These are phyloP conservation scores for Acleris holmiana DNA, from an alignment of 2,888 invertebrate species.

Conservation along the genomic window DNA sequence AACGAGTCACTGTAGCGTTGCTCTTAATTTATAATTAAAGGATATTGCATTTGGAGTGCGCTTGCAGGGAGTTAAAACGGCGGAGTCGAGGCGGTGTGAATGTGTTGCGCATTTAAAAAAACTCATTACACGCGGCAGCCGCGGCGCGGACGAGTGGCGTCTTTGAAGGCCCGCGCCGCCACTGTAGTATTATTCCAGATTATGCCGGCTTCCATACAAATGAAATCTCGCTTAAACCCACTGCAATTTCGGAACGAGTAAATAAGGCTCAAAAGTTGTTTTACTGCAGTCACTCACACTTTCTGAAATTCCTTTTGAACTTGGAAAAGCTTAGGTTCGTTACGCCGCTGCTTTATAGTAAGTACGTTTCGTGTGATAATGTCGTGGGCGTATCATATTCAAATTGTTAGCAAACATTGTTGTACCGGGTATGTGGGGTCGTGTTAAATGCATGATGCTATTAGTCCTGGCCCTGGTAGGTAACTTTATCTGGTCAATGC, in stretches of 20 bases:
- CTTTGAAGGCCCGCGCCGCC: slow-evolving; percentile 80
- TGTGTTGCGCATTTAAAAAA: slow-evolving; percentile 81
- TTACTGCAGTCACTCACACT: slow-evolving; percentile 72
- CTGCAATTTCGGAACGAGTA: slow-evolving; percentile 82
- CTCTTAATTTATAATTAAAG: slow-evolving; percentile 31
- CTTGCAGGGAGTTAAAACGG: slow-evolving; percentile 66
- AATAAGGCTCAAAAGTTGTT: slow-evolving; percentile 80
- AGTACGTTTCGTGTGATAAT: slow-evolving; percentile 8
- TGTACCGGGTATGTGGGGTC: neutral
- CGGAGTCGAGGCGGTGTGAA: slow-evolving; percentile 68
- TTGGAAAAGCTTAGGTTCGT: slow-evolving; percentile 46
- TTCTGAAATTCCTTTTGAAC: slow-evolving; percentile 68
- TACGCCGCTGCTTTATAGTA: slow-evolving; percentile 37
- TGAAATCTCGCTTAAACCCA: slow-evolving; percentile 83
- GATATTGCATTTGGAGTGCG: slow-evolving; percentile 46
- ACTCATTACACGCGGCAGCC: slow-evolving; percentile 81
- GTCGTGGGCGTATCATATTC: neutral
- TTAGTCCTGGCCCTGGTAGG: slow-evolving; percentile 31
- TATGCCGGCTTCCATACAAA: slow-evolving; percentile 82
- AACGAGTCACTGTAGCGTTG: slow-evolving; percentile 1
- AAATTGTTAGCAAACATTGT: neutral
- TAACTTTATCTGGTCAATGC: slow-evolving; percentile 64
- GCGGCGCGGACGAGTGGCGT: slow-evolving; percentile 80
- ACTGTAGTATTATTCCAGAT: slow-evolving; percentile 82
- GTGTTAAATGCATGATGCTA: slow-evolving; percentile 30